These are phyloP conservation scores for Polia nebulosa DNA, from an alignment of 2,888 invertebrate genomes.

Conservation along the genomic window DNA sequence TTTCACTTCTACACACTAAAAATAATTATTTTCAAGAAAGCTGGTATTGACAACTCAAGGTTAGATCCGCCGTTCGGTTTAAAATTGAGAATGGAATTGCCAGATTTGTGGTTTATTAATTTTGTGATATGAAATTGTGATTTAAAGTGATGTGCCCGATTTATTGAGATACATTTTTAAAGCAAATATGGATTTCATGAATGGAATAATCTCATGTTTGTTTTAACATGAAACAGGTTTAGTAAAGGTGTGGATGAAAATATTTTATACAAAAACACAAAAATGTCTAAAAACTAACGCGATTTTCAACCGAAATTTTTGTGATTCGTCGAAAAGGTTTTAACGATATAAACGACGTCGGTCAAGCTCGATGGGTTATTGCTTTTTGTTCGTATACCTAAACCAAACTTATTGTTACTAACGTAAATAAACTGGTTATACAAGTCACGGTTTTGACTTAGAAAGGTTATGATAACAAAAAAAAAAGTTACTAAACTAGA, in stretches of 20 bases:
- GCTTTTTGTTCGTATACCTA: neutral
- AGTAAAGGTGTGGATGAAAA: neutral
- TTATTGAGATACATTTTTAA: neutral
- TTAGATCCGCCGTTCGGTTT: constrained; percentile 41
- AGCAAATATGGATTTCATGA: neutral
- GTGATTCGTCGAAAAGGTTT: neutral
- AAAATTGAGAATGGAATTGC: constrained; percentile 23
- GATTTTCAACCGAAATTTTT: neutral
- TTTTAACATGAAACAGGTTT: neutral
- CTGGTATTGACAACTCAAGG: constrained; percentile 51
- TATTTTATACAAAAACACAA: neutral
- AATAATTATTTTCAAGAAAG: constrained; percentile 45
- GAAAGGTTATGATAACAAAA: no score
- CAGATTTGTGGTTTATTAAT: neutral
- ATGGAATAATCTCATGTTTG: neutral
- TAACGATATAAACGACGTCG: neutral
- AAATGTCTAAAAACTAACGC: neutral
- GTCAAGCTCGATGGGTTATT: neutral
- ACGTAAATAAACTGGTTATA: neutral
- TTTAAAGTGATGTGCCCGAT: neutral
- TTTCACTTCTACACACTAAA: constrained; percentile 37
- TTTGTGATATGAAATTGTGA: constrained; percentile 20
- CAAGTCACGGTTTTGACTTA: no score
- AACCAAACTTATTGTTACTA: neutral
- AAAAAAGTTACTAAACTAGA: no score